phyloP scores from a whole-genome alignment of 2,888 invertebrate species.

The Agrochola lota region DNA sequence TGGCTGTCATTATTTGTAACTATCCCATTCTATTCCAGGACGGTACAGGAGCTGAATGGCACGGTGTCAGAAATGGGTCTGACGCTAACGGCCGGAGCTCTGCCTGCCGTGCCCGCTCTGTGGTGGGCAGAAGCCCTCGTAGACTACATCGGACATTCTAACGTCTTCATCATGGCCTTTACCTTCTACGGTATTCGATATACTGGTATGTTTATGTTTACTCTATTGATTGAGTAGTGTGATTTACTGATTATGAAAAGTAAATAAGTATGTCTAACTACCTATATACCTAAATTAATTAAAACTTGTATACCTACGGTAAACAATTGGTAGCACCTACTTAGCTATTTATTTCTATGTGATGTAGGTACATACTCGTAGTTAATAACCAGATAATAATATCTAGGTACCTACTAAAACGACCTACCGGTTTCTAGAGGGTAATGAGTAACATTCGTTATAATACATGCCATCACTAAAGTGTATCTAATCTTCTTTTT shows the following conservation, averaged over 20 bases:
- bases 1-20: not conserved
- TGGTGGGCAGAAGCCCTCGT: constrained; percentile 95
- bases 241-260: not conserved
- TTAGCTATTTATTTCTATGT: not conserved
- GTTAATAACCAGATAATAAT: not conserved
- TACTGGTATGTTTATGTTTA: constrained; percentile 86
- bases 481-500: too few relatives aligned
- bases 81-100: constrained; percentile 92
- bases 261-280: not conserved
- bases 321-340: not conserved
- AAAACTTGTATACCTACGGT: not conserved
- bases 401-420: not conserved
- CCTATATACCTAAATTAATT: not conserved
- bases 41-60: constrained; percentile 90
- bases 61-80: constrained; percentile 91
- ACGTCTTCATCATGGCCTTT: constrained; percentile 95
- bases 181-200: constrained; percentile 95
- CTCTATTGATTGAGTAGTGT: constrained; percentile 4
- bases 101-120: constrained; percentile 93
- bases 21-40: constrained; percentile 83
- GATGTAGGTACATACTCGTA: not conserved
- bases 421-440: not conserved
- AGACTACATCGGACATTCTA: constrained; percentile 95
- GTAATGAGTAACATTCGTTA: not conserved
- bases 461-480: too few relatives aligned